Percentiles rank a stretch among this genome's conserved stretches.
Evolutionary conservation across 2,888 invertebrate genomes (phyloP).

Genomic region (Caenorhabditis uteleia): DNA sequence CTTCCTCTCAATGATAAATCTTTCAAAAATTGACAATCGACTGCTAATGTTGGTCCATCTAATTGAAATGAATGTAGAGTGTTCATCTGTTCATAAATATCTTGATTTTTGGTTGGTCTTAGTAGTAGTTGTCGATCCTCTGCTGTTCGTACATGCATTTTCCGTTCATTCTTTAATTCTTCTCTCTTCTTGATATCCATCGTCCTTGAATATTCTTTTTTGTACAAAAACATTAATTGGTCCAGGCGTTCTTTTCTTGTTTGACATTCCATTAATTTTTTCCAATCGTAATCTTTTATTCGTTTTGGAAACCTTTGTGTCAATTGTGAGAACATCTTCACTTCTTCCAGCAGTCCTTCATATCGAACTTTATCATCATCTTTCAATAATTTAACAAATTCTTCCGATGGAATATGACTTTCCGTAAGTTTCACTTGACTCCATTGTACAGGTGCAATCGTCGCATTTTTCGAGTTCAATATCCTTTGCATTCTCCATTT

Average conservation of each 20-base stretch:
- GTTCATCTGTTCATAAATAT: neutral
- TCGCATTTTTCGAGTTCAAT: conserved; percentile 3
- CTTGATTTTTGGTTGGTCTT: neutral
- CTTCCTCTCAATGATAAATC: conserved; percentile 54
- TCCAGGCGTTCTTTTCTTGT: conserved; percentile 48
- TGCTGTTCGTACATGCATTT: neutral
- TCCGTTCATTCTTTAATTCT: neutral
- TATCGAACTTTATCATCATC: neutral
- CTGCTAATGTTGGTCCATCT: conserved; percentile 50
- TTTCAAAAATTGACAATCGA: conserved; percentile 64
- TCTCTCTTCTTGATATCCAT: conserved; percentile 5
- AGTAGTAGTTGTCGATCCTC: neutral
- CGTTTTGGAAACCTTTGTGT: conserved; percentile 11
- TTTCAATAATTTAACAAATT: neutral
- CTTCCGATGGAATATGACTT: conserved; percentile 5
- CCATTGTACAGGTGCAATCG: conserved; percentile 22
- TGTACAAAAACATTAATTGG: conserved; percentile 45
- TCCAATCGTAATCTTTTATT: conserved; percentile 19
- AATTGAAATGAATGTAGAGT: conserved; percentile 11
- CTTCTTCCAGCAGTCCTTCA: conserved; percentile 6
- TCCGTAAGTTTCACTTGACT: neutral
- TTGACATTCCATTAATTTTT: conserved; percentile 8
- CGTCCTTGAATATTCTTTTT: conserved; percentile 16
- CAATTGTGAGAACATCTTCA: conserved; percentile 13
- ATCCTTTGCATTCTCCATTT: neutral